Evolutionary conservation across 2,113 vertebrate species (phyloP).

Genomic region (Melanerpes formicivorus): DNA sequence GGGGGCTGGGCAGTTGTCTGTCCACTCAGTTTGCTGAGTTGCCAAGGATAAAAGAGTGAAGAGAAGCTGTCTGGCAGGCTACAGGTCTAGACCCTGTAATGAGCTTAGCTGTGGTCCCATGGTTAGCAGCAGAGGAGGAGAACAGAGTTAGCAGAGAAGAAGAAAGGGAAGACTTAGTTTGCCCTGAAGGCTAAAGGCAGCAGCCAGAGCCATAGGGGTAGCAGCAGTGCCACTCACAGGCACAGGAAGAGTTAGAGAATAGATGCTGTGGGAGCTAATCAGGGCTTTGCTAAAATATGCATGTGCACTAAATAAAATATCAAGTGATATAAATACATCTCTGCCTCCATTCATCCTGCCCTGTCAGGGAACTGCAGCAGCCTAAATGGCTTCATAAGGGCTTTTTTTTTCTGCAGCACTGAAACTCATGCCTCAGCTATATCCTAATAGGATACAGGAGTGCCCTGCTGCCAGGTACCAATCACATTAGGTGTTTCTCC

Average conservation of each 20-base stretch:
- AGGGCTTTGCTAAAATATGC: slow-evolving; percentile 25
- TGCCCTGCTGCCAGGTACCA: not conserved
- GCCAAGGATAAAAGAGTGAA: not conserved
- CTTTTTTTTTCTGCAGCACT: not conserved
- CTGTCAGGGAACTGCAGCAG: not conserved
- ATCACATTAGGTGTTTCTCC: not conserved
- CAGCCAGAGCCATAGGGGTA: not conserved
- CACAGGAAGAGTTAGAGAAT: not conserved
- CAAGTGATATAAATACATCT: not conserved
- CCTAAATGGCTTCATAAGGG: not conserved
- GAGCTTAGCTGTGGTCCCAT: not conserved
- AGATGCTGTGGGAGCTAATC: not conserved
- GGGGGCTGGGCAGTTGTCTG: not conserved
- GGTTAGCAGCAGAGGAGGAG: not conserved
- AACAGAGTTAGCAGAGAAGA: not conserved
- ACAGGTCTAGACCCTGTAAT: not conserved
- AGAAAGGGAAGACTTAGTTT: not conserved
- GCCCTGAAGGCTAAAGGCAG: not conserved
- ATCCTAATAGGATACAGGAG: not conserved
- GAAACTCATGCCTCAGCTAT: not conserved
- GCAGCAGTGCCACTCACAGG: not conserved
- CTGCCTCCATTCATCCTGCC: not conserved
- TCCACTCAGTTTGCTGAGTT: not conserved
- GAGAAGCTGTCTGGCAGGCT: not conserved
- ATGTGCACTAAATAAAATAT: slow-evolving; percentile 57